Conservation (phyloP, 1,140 invertebrate genomes). For the Caenorhabditis inopinata region DNA sequence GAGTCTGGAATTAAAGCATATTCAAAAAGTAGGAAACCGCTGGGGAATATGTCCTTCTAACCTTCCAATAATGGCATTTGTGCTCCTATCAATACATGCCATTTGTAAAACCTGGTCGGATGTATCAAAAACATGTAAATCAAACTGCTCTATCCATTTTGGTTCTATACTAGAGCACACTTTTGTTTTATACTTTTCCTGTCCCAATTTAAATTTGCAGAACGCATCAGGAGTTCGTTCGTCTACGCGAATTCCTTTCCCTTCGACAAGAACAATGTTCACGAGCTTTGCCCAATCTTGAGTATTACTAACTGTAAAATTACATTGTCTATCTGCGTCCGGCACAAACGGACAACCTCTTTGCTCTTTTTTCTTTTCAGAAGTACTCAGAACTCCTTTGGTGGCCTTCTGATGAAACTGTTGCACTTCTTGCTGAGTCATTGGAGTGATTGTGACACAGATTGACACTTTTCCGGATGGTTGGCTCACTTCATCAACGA, state of each 20-base stretch:
- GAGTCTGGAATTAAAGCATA: constrained; percentile 71
- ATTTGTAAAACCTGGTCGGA: constrained; percentile 82
- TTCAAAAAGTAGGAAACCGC: too few species aligned
- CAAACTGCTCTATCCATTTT: constrained; percentile 94
- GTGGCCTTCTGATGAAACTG: constrained; percentile 54
- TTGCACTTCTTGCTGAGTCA: constrained; percentile 21
- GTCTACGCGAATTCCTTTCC: constrained; percentile 80
- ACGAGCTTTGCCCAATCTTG: constrained; percentile 93
- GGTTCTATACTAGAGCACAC: constrained; percentile 77
- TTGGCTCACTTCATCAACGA: not conserved
- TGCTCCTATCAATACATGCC: constrained; percentile 83
- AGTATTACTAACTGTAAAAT: not conserved
- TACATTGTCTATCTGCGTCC: too few species aligned
- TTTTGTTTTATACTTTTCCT: constrained; percentile 97
- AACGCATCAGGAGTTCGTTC: constrained; percentile 91
- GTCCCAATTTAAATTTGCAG: constrained; percentile 93
- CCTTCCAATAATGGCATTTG: constrained; percentile 84
- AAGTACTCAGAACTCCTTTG: constrained; percentile 52
- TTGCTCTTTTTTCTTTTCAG: constrained; percentile 52
- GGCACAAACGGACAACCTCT: constrained; percentile 23
- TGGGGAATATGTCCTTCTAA: constrained; percentile 64
- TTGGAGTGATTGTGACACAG: not conserved
- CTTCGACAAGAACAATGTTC: constrained; percentile 91
- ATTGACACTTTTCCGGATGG: not conserved
- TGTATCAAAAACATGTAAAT: constrained; percentile 91